Conservation (phyloP, 2,888 invertebrate genomes). For the Autographa gamma region DNA sequence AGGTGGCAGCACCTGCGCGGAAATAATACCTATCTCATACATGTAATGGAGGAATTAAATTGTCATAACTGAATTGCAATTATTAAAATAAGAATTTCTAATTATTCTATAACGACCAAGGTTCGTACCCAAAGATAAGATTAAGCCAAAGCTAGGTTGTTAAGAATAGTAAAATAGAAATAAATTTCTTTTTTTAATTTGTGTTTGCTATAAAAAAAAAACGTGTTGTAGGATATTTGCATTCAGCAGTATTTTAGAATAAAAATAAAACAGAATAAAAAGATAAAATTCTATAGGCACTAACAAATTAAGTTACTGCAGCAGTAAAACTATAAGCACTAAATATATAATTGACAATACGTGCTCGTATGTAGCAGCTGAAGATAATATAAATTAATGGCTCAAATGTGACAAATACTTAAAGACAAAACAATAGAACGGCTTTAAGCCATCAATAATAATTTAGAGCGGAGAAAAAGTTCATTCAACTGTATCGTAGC, state of each 20-base stretch:
- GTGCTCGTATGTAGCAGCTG: not conserved
- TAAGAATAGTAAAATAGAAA: no score
- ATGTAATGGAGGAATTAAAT: not conserved
- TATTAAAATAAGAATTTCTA: not conserved
- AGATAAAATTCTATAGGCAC: not conserved
- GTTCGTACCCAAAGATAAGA: no score
- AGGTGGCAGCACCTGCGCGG: not conserved
- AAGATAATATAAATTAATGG: constrained; percentile 12
- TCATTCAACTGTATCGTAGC: constrained; percentile 67
- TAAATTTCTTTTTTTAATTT: no score
- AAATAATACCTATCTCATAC: not conserved
- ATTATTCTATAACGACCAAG: no score
- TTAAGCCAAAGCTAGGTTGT: no score
- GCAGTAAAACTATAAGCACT: not conserved
- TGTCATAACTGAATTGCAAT: not conserved
- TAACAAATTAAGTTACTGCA: not conserved
- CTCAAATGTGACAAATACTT: constrained; percentile 14
- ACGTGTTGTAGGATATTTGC: no score
- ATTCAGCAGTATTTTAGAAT: no score
- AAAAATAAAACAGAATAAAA: no score
- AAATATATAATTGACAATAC: not conserved
- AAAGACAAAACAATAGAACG: constrained; percentile 21
- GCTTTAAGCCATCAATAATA: constrained; percentile 42
- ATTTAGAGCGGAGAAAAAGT: constrained; percentile 59
- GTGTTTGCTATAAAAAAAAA: no score